Evolutionary conservation across 2,888 invertebrate genomes (phyloP).

Genomic region (Chrysomela aeneicollis): DNA sequence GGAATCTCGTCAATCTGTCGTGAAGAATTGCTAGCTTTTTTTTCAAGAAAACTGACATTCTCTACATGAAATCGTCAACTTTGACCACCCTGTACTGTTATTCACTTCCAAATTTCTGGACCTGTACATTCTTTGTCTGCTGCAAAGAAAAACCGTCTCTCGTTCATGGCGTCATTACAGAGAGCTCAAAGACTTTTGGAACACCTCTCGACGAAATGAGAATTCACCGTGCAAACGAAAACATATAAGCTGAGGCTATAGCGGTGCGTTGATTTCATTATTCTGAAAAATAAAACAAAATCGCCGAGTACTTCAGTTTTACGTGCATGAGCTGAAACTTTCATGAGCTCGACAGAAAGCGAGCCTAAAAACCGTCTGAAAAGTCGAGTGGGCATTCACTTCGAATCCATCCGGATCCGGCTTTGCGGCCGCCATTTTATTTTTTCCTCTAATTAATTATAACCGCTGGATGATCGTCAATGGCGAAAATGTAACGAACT

Average conservation of each 20-base stretch:
- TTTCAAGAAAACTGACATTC: too few species aligned
- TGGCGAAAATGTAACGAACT: not conserved
- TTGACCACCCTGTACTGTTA: too few species aligned
- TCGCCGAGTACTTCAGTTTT: not conserved
- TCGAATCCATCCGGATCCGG: not conserved
- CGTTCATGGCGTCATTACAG: not conserved
- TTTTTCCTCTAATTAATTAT: constrained; percentile 7
- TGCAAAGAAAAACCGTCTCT: not conserved
- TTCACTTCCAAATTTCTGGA: not conserved
- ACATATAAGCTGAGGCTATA: not conserved
- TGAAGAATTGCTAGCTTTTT: too few species aligned
- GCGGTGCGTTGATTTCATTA: constrained; percentile 2
- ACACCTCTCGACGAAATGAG: constrained; percentile 3
- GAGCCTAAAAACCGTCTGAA: not conserved
- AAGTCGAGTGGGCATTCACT: constrained; percentile 4
- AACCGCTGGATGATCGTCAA: constrained; percentile 3
- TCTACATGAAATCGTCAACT: constrained; percentile 6
- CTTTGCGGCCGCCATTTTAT: constrained; percentile 2
- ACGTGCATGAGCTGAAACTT: constrained; percentile 5
- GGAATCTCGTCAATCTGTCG: too few species aligned
- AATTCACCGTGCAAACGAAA: not conserved
- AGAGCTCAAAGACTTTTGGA: not conserved
- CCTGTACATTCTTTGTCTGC: not conserved
- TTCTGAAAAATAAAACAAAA: constrained; percentile 3
- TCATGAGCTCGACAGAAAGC: not conserved